Evolutionary conservation across 1,140 invertebrate species (phyloP).

Genomic region (Oreohelix idahoensis): DNA sequence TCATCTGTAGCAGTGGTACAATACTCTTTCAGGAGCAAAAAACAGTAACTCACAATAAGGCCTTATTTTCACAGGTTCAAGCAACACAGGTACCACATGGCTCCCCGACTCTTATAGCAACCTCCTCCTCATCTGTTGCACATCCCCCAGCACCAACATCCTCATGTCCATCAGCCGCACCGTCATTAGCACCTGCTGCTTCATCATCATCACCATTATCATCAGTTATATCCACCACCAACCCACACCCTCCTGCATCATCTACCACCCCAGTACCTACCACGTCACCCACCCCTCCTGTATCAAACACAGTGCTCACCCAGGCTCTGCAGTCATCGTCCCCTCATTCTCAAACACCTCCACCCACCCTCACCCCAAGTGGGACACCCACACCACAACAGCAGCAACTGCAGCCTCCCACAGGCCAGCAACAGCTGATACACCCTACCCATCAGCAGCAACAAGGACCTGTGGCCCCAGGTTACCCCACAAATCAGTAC

Average conservation of each 20-base stretch:
- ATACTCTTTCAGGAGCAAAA: no score
- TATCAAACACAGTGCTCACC: background rate
- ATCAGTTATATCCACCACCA: background rate
- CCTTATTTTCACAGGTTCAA: constrained; percentile 28
- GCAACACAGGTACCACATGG: constrained; percentile 47
- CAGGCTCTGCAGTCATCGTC: background rate
- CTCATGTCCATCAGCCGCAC: constrained; percentile 5
- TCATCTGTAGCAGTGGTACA: no score
- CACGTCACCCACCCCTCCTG: background rate
- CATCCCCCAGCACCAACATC: constrained; percentile 9
- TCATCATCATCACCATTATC: constrained; percentile 20
- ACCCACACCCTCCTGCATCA: background rate
- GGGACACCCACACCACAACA: background rate
- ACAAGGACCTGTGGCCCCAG: background rate
- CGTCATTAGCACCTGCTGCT: constrained; percentile 9
- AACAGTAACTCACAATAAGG: no score
- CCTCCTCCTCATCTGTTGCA: constrained; percentile 11
- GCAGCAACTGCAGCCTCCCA: background rate
- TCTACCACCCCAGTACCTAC: background rate
- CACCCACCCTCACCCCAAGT: constrained; percentile 7
- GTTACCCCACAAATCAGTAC: background rate
- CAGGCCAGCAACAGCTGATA: background rate
- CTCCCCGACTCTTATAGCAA: constrained; percentile 45
- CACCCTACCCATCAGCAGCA: background rate
- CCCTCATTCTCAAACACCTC: constrained; percentile 25